Conservation (phyloP, 2,797 vertebrate genomes). For the Odontamblyopus rebecca region DNA sequence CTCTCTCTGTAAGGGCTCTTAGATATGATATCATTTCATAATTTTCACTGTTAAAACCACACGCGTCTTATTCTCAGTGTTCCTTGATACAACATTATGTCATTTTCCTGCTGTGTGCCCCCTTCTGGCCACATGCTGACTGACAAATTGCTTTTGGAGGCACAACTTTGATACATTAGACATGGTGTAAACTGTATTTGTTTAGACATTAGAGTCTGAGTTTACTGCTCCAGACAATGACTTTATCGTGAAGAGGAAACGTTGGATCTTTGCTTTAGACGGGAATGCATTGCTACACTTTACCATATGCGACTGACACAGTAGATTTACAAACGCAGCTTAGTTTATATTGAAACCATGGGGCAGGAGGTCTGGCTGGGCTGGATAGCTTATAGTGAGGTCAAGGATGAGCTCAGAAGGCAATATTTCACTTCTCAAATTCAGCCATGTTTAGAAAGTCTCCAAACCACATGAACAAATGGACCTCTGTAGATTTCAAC, state of each 20-base stretch:
- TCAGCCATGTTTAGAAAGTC: conserved; percentile 38
- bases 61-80: conserved; percentile 32
- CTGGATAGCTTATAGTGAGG: conserved; percentile 17
- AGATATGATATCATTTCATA: conserved; percentile 63
- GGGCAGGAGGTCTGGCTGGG: conserved; percentile 41
- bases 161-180: conserved; percentile 17
- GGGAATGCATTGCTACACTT: conserved; percentile 48
- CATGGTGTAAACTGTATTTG: conserved; percentile 14
- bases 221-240: conserved; percentile 7
- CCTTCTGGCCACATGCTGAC: conserved; percentile 22
- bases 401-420: conserved; percentile 37
- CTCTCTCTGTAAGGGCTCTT: conserved; percentile 49
- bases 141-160: conserved; percentile 35
- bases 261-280: conserved; percentile 41
- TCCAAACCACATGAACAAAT: conserved; percentile 27
- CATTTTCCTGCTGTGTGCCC: conserved; percentile 42
- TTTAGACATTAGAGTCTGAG: conserved; percentile 3
- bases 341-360: conserved; percentile 58
- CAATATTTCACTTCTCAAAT: conserved; percentile 43
- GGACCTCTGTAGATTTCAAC: conserved; percentile 8
- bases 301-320: conserved; percentile 55
- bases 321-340: conserved; percentile 58
- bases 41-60: conserved; percentile 62
- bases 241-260: conserved; percentile 45
- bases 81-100: conserved; percentile 44